Percentiles rank a stretch among this genome's conserved stretches.
Evolutionary conservation across 2,888 invertebrate species (phyloP).

Genomic region (Merodon equestris): DNA sequence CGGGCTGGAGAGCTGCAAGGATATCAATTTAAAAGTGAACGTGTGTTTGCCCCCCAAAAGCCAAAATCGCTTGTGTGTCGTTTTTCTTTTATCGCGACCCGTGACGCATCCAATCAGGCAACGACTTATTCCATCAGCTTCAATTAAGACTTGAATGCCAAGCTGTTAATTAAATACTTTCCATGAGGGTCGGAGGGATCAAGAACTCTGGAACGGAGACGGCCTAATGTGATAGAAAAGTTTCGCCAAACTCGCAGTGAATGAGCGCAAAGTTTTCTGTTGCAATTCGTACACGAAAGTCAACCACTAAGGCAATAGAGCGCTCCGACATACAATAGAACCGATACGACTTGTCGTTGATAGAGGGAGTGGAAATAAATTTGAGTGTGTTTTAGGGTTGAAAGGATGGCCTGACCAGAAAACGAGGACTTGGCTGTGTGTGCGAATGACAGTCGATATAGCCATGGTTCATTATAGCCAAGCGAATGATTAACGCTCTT

Average conservation of each 20-base stretch:
- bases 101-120: no score
- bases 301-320: conserved; percentile 13
- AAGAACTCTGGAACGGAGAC: conserved; percentile 2
- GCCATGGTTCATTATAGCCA: conserved; percentile 38
- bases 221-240: conserved; percentile 55
- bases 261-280: conserved; percentile 45
- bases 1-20: conserved; percentile 34
- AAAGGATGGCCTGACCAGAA: conserved; percentile 11
- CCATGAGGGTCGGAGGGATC: conserved; percentile 16
- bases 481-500: conserved; percentile 54
- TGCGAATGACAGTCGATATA: conserved; percentile 22
- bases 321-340: background rate
- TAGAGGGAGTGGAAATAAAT: conserved; percentile 41
- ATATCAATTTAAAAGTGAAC: conserved; percentile 54
- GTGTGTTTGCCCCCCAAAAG: conserved; percentile 13
- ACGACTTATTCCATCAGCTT: background rate
- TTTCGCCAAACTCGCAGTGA: conserved; percentile 40
- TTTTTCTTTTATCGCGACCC: no score
- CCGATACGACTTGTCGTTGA: no score
- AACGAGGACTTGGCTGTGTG: background rate
- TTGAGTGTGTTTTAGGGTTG: conserved; percentile 15
- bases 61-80: no score
- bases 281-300: conserved; percentile 40
- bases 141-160: conserved; percentile 52
- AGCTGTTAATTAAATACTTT: conserved; percentile 64